phyloP scores from a whole-genome alignment of 2,113 vertebrate genomes.

The Camarhynchus parvulus region DNA sequence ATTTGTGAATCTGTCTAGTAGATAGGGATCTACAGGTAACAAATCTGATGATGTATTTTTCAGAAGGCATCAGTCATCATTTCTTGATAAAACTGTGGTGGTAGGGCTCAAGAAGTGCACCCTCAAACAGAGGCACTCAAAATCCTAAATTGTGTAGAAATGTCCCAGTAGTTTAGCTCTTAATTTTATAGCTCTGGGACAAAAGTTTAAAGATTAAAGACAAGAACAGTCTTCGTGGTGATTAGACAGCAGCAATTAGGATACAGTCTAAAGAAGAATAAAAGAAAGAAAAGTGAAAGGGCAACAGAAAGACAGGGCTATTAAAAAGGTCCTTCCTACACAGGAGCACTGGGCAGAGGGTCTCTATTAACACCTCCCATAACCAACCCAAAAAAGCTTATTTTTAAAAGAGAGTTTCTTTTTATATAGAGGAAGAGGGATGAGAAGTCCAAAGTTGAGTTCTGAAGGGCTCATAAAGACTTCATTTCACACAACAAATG shows the following conservation, averaged over 20 bases:
- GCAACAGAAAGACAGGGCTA: conserved; percentile 55
- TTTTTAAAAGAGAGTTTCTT: neutral
- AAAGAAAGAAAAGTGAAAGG: conserved; percentile 14
- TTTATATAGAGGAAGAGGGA: neutral
- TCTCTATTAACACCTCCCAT: neutral
- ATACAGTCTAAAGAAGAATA: conserved; percentile 4
- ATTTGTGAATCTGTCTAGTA: neutral
- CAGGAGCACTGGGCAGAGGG: conserved; percentile 70
- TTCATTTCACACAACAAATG: neutral
- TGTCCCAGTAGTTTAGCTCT: neutral
- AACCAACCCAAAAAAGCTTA: neutral
- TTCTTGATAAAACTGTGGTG: neutral
- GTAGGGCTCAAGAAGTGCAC: neutral
- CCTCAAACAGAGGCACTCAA: neutral
- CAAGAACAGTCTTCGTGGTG: neutral
- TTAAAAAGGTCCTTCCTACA: conserved; percentile 42
- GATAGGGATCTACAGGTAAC: neutral
- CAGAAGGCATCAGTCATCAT: neutral
- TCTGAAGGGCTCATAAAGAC: conserved; percentile 35
- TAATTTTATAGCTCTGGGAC: neutral
- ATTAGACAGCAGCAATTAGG: conserved; percentile 34
- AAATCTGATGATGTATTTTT: neutral
- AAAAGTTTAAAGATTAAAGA: conserved; percentile 15
- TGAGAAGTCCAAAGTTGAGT: conserved; percentile 27
- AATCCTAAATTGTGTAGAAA: neutral